These are phyloP conservation scores for Prosopocoilus inquinatus DNA, from an alignment of 2,888 invertebrate species.

Conservation along the genomic window DNA sequence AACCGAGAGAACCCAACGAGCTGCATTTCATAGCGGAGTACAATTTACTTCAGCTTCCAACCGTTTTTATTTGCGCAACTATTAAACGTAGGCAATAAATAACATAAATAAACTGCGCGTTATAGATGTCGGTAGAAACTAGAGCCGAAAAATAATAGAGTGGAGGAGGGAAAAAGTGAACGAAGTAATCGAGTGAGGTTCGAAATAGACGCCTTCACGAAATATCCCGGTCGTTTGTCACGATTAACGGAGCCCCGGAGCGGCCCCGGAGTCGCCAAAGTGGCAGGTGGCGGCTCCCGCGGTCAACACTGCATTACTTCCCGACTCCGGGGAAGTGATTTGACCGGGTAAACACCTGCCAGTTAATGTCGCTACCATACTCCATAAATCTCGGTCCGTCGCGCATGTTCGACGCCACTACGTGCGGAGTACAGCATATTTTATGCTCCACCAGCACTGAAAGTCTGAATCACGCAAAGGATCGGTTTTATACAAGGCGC, in stretches of 20 bases:
- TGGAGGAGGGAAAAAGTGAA: constrained; percentile 5
- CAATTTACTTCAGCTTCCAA: background rate
- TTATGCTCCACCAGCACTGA: constrained; percentile 8
- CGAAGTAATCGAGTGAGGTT: constrained; percentile 38
- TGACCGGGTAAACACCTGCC: constrained; percentile 44
- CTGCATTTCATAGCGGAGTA: constrained; percentile 35
- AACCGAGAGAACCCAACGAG: constrained; percentile 37
- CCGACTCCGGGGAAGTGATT: constrained; percentile 45
- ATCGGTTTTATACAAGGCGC: constrained; percentile 37
- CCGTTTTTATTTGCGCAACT: too few species aligned
- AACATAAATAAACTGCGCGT: background rate
- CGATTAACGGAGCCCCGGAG: constrained; percentile 40
- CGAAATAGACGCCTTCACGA: constrained; percentile 34
- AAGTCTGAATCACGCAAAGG: constrained; percentile 39
- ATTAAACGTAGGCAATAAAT: too few species aligned
- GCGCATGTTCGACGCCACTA: constrained; percentile 1
- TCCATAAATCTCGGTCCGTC: constrained; percentile 8
- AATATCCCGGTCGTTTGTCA: constrained; percentile 48
- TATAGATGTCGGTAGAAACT: background rate
- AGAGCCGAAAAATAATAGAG: constrained; percentile 5
- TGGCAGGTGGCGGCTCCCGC: constrained; percentile 45
- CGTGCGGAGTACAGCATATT: constrained; percentile 7
- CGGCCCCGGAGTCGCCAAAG: constrained; percentile 31
- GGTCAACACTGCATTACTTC: constrained; percentile 45
- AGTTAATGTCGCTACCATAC: constrained; percentile 35